These are phyloP conservation scores for Aphidoletes aphidimyza DNA, from an alignment of 2,888 invertebrate genomes.

Conservation along the genomic window DNA sequence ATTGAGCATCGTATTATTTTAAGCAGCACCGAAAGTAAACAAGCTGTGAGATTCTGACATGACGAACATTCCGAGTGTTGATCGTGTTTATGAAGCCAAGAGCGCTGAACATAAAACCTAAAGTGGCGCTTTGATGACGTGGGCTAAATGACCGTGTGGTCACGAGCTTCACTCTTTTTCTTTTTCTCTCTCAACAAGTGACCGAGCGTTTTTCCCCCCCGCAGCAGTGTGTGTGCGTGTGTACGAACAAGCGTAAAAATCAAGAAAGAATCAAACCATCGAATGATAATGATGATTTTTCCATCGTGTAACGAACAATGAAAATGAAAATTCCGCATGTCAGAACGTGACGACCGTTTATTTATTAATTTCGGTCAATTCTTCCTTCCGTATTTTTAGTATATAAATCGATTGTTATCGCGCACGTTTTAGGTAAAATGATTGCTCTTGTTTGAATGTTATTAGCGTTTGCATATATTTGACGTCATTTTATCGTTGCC, in stretches of 20 bases:
- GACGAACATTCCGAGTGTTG: background rate
- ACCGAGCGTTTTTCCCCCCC: background rate
- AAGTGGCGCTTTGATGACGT: background rate
- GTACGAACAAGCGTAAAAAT: background rate
- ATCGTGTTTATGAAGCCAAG: background rate
- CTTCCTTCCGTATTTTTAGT: background rate
- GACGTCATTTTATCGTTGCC: background rate
- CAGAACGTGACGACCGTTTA: background rate
- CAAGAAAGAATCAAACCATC: background rate
- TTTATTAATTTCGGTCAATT: background rate
- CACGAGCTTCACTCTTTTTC: no score
- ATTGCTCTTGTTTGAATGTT: no score
- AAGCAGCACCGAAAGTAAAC: background rate
- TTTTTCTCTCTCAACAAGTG: background rate
- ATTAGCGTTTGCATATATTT: background rate
- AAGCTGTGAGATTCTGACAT: background rate
- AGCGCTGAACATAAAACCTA: no score
- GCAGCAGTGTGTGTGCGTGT: no score
- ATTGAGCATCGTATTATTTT: background rate
- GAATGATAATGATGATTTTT: background rate
- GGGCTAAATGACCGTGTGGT: background rate
- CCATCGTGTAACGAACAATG: background rate
- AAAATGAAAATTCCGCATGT: background rate
- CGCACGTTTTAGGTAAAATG: background rate
- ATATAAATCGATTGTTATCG: background rate